Evolutionary conservation across 2,888 invertebrate species (phyloP).

Genomic region (Entomobrya multifasciata): DNA sequence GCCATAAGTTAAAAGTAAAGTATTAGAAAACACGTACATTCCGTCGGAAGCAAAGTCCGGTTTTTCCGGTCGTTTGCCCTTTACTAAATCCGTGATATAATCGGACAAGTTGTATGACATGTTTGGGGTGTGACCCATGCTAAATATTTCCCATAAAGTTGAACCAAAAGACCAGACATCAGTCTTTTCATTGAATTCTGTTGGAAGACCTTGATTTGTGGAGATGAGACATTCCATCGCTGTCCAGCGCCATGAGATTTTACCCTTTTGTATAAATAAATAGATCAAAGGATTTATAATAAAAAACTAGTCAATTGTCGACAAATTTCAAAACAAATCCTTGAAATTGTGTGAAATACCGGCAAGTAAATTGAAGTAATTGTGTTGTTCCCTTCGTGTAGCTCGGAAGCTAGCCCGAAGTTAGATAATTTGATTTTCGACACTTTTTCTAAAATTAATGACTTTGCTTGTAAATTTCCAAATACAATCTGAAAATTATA

Average conservation of each 20-base stretch:
- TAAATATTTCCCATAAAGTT: constrained; percentile 49
- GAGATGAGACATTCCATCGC: constrained; percentile 49
- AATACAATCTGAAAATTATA: constrained; percentile 43
- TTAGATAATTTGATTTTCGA: constrained; percentile 36
- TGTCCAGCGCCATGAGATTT: constrained; percentile 59
- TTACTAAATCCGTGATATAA: constrained; percentile 25
- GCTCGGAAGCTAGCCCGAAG: constrained; percentile 49
- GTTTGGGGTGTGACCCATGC: constrained; percentile 53
- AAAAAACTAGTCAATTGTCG: too few relatives aligned
- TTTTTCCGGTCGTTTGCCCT: constrained; percentile 31
- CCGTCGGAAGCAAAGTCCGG: constrained; percentile 53
- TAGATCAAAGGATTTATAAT: too few relatives aligned
- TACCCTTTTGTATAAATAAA: constrained; percentile 27
- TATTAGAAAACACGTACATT: constrained; percentile 53
- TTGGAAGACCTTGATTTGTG: constrained; percentile 50
- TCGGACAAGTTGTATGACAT: constrained; percentile 41
- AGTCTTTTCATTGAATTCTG: constrained; percentile 43
- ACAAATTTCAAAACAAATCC: not conserved
- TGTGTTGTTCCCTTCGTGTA: constrained; percentile 35
- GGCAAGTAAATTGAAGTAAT: constrained; percentile 32
- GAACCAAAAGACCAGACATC: constrained; percentile 47
- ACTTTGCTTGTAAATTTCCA: constrained; percentile 55
- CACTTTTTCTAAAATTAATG: constrained; percentile 16
- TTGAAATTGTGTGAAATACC: not conserved
- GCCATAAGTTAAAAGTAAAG: too few relatives aligned